These are phyloP conservation scores for Nasonia oneida DNA, from an alignment of 2,888 invertebrate species.

Conservation along the genomic window DNA sequence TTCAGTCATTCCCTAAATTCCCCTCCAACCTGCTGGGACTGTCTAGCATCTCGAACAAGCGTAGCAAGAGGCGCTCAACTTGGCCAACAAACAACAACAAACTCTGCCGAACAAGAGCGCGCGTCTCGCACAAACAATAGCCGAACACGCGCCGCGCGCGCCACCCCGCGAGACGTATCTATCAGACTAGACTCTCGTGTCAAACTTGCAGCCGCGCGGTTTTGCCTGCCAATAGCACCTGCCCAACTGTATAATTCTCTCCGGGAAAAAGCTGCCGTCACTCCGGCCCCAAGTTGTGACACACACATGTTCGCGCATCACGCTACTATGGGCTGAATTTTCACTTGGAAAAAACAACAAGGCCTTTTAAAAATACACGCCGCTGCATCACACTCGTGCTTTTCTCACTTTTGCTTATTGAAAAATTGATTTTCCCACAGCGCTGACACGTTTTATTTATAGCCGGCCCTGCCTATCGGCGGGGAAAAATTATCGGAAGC, in stretches of 20 bases:
- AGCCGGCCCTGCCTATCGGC: not conserved
- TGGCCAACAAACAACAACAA: not conserved
- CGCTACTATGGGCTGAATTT: not conserved
- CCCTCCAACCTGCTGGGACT: not conserved
- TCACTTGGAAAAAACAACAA: not conserved
- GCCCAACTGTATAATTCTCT: not conserved
- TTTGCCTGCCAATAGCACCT: not conserved
- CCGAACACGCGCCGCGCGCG: not conserved
- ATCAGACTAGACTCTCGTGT: not conserved
- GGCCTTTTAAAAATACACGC: constrained; percentile 7
- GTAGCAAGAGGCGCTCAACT: not conserved
- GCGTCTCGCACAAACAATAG: not conserved
- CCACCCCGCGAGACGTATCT: not conserved
- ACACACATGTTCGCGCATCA: too few species aligned
- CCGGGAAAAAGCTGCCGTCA: too few species aligned
- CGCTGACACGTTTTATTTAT: constrained; percentile 28
- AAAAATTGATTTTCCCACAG: constrained; percentile 47
- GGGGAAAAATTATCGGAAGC: not conserved
- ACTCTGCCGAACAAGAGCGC: not conserved
- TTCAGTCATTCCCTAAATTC: too few species aligned
- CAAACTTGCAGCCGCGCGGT: not conserved
- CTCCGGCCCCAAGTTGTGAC: too few species aligned
- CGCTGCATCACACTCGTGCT: not conserved
- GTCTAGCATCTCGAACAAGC: not conserved
- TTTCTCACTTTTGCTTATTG: constrained; percentile 54